These are phyloP conservation scores for Phrynocephalus guinanensis DNA, from an alignment of 2,797 vertebrate species.

Conservation along the genomic window DNA sequence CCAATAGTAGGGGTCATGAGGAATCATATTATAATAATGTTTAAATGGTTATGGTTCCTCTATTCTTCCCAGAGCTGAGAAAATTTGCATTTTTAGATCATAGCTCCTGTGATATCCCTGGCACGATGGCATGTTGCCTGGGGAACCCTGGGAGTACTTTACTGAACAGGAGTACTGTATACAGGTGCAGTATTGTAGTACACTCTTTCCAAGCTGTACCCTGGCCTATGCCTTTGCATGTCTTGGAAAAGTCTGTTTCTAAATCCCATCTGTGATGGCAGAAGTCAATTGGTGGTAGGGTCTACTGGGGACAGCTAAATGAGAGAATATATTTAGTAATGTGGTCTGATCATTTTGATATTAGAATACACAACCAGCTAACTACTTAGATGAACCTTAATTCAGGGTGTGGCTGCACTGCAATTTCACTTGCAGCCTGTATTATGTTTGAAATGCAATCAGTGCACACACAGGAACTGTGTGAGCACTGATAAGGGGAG, in stretches of 20 bases:
- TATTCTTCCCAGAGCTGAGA: neutral
- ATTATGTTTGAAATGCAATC: no score
- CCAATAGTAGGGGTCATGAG: neutral
- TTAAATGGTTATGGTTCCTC: neutral
- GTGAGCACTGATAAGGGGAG: no score
- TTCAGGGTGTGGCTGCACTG: neutral
- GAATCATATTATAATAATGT: neutral
- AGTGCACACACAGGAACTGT: no score
- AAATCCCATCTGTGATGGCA: constrained; percentile 1
- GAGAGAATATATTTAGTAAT: neutral
- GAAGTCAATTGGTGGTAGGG: neutral
- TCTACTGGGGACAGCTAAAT: neutral
- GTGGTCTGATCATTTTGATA: neutral
- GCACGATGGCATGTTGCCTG: no score
- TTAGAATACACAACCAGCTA: neutral
- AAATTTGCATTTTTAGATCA: no score
- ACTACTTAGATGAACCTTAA: neutral
- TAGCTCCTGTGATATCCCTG: no score
- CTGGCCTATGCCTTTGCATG: no score
- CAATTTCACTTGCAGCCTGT: no score
- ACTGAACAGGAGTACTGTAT: neutral
- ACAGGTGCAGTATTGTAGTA: no score
- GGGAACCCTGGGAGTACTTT: neutral
- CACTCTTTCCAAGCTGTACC: no score
- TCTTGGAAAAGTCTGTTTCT: neutral